These are phyloP conservation scores for Falcunculus frontatus DNA, from an alignment of 2,113 vertebrate genomes.

Conservation along the genomic window DNA sequence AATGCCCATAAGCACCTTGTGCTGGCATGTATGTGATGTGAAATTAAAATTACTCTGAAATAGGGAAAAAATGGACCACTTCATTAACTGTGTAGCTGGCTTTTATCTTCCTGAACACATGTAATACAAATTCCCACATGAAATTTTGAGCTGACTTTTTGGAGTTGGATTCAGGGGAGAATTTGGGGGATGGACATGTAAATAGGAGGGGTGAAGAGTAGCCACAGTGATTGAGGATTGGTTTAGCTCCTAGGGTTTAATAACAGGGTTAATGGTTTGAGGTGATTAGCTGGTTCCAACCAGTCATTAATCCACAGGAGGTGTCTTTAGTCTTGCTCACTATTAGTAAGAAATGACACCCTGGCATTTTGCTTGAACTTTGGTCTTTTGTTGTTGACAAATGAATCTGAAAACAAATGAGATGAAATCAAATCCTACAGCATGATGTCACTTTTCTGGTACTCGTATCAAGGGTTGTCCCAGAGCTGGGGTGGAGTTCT, in stretches of 20 bases:
- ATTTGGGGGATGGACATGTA: not conserved
- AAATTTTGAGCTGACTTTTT: not conserved
- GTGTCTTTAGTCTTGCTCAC: not conserved
- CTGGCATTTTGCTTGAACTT: slow-evolving; percentile 26
- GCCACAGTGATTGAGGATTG: not conserved
- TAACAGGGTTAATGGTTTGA: slow-evolving; percentile 31
- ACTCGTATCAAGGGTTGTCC: not conserved
- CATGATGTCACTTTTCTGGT: not conserved
- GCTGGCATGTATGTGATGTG: not conserved
- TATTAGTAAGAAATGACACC: slow-evolving; percentile 24
- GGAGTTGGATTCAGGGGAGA: not conserved
- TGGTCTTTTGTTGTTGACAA: slow-evolving; percentile 32
- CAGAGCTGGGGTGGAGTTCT: not conserved
- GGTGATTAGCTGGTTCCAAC: slow-evolving; percentile 40
- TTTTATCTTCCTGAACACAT: not conserved
- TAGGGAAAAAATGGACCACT: not conserved
- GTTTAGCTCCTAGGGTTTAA: slow-evolving; percentile 2
- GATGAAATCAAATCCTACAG: not conserved
- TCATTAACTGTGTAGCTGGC: not conserved
- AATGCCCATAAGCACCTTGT: not conserved
- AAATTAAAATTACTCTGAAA: not conserved
- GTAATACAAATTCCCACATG: not conserved
- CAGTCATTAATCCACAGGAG: slow-evolving; percentile 40
- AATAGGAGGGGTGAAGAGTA: not conserved
- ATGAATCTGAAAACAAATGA: slow-evolving; percentile 35